Conservation (phyloP, 2,113 vertebrate genomes). For the Polyodon spathula region DNA sequence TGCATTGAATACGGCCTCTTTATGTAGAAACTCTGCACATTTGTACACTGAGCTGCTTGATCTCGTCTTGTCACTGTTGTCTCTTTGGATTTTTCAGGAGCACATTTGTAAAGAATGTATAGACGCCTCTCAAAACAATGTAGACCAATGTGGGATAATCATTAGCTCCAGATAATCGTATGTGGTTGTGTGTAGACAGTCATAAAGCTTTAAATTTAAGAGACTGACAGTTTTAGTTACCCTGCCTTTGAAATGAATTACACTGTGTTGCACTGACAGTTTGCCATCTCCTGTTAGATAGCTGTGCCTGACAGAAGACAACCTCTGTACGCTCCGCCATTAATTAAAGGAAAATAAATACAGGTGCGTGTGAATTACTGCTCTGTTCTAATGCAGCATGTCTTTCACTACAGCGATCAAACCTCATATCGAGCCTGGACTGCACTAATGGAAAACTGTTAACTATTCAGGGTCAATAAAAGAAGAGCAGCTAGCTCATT, state of each 20-base stretch:
- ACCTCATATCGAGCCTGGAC: no score
- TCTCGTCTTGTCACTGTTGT: no score
- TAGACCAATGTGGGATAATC: not conserved
- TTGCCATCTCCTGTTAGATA: not conserved
- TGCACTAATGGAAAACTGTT: no score
- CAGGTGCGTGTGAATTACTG: not conserved
- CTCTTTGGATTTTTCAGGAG: no score
- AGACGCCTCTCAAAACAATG: not conserved
- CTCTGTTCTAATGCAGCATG: not conserved
- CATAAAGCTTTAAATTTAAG: not conserved
- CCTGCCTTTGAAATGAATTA: not conserved
- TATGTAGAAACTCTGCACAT: no score
- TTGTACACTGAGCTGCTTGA: no score
- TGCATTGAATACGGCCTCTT: no score
- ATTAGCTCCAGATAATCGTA: constrained; percentile 6
- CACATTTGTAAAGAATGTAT: not conserved
- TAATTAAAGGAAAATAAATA: not conserved
- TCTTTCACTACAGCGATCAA: constrained; percentile 6
- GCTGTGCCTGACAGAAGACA: constrained; percentile 1
- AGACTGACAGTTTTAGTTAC: constrained; percentile 10
- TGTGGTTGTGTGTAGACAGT: not conserved
- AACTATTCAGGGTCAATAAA: no score
- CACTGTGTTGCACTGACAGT: not conserved
- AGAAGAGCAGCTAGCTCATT: no score
- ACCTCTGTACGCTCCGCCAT: not conserved